A percentile compares a stretch with the other conserved stretches of the same genome.
These are phyloP conservation scores for Protonibea diacanthus DNA, from an alignment of 2,797 vertebrate species.

Conservation along the genomic window DNA sequence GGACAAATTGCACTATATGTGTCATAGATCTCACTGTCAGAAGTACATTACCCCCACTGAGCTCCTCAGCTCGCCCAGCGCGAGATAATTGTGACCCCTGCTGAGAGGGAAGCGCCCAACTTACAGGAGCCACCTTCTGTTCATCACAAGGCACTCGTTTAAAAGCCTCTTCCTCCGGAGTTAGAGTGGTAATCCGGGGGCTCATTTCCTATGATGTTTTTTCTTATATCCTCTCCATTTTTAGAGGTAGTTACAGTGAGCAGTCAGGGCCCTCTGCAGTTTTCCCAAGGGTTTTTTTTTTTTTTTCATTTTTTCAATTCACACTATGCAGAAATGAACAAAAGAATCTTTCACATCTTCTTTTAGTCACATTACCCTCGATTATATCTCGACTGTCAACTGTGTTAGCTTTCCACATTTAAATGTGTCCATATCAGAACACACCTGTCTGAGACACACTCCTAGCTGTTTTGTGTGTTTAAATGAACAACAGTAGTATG, in stretches of 20 bases:
- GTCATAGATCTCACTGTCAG: conserved; percentile 62
- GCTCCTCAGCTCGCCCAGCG: conserved; percentile 56
- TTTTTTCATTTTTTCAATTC: neutral
- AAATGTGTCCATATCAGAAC: neutral
- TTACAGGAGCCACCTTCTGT: conserved; percentile 44
- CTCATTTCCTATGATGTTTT: conserved; percentile 16
- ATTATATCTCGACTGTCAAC: neutral
- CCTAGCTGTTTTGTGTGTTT: neutral
- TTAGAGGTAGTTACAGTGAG: neutral
- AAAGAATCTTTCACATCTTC: neutral
- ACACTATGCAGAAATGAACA: neutral
- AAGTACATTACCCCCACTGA: conserved; percentile 62
- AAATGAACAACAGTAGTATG: neutral
- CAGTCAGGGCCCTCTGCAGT: neutral
- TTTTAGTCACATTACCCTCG: neutral
- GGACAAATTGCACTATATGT: conserved; percentile 48
- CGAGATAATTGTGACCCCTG: conserved; percentile 71
- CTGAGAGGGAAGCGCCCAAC: conserved; percentile 64
- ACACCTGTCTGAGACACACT: neutral
- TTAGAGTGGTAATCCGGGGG: conserved; percentile 12
- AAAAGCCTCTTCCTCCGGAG: conserved; percentile 30
- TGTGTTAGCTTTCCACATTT: neutral
- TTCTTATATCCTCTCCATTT: conserved; percentile 11
- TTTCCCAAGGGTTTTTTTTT: neutral
- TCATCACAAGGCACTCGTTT: conserved; percentile 34